Base-by-base conservation (phyloP, 23 tunicate species). In the Aplidium turbinatum region DNA sequence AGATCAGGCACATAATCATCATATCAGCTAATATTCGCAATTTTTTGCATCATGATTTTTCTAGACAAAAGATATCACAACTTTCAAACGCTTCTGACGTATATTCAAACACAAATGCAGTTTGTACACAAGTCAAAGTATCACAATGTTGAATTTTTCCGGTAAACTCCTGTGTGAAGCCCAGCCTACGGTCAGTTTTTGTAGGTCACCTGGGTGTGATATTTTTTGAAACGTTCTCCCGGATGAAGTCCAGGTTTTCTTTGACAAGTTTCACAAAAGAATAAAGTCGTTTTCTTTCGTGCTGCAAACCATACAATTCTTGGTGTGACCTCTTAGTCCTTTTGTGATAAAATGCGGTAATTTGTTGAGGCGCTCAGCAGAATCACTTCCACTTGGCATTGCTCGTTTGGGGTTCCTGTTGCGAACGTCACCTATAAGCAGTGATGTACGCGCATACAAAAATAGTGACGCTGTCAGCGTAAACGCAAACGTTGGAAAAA, bases 291-390 rank as follows among this genome's bases (percentile, higher is more conserved):
- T 42, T 42, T 42, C 50, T 42, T 11, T 42, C 13, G 13, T 42
- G 50, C 50, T 42, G 50, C 50, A 42, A 9, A 42, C 50, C 50
- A 42, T 42, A 42, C 50, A 42, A 16, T 42, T 42, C 50, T 42
- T 42, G 50, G 11, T 42, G 16, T 42, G 50, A 42, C 50, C 50
- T 42, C 50, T 42, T 9, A 16, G 50, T n/a, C 50, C 16, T 42
- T 42, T 42, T 42, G 16, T 16, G 16, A 42, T 42, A 42, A 42
- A 42, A 42, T 42, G 50, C 16, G 50, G 16, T n/a, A 16, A 11
- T 42, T 42, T 42, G 16, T 42, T 42, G 50, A 42, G 50, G 50
- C 16, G 50, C 50, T 42, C 50, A 42, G 50, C 50, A 42, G 16
- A 11, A 42, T 42, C 50, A 42, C 50, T 42, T 42, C 50, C 50